A percentile compares a stretch with the other conserved stretches of the same genome.
Evolutionary conservation across 2,797 vertebrate species (phyloP).

Genomic region (Linurgus olivaceus): DNA sequence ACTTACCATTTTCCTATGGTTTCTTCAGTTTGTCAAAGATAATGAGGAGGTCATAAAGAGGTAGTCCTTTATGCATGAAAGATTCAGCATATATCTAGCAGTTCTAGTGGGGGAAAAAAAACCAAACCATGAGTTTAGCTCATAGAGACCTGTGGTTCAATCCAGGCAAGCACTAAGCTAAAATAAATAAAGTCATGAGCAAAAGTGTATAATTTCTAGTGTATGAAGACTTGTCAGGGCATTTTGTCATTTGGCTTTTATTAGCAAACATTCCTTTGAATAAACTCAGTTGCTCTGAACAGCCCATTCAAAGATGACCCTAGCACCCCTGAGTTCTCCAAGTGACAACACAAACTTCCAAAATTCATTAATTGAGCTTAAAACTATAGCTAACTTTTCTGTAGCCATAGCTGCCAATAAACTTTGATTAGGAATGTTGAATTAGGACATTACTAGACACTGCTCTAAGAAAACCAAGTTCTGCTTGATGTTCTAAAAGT

Average conservation of each 20-base stretch:
- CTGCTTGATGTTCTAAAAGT: not conserved
- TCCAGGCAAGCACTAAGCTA: not conserved
- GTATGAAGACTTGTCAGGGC: not conserved
- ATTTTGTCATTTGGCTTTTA: not conserved
- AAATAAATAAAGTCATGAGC: not conserved
- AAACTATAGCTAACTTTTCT: not conserved
- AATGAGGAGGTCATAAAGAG: not conserved
- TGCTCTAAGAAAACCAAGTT: not conserved
- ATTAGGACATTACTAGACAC: not conserved
- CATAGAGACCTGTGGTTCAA: not conserved
- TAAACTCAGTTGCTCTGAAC: not conserved
- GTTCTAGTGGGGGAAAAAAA: not conserved
- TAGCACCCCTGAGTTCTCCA: not conserved
- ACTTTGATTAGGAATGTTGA: not conserved
- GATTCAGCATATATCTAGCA: not conserved
- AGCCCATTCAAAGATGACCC: not conserved
- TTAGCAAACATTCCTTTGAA: not conserved
- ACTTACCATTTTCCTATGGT: constrained; percentile 41
- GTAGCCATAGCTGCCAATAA: not conserved
- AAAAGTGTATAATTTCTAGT: not conserved
- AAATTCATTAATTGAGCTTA: not conserved
- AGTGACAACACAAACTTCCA: not conserved
- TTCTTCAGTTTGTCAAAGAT: constrained; percentile 12
- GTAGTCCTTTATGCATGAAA: not conserved
- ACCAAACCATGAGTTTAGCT: not conserved